A percentile compares a stretch with the other conserved stretches of the same genome.
These are phyloP conservation scores for Crotalus helleri DNA, from an alignment of 2,113 vertebrate genomes.

Conservation along the genomic window DNA sequence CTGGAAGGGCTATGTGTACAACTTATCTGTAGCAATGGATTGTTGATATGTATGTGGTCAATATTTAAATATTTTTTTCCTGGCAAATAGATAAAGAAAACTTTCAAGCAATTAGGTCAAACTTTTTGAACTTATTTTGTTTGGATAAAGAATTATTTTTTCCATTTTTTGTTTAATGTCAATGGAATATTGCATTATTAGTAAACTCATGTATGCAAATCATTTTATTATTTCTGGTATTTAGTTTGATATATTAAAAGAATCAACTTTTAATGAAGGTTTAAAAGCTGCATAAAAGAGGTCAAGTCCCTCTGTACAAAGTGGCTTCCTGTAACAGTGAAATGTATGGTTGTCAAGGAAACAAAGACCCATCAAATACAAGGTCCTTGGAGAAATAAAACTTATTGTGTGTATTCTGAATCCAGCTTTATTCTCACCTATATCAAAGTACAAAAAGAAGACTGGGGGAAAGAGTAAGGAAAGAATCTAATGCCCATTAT, in stretches of 20 bases:
- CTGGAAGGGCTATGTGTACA: background rate
- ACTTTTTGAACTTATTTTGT: background rate
- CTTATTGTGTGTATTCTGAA: background rate
- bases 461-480: background rate
- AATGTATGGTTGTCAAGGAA: background rate
- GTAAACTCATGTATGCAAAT: background rate
- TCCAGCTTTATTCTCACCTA: background rate
- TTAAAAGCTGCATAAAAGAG: background rate
- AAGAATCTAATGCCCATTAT: background rate
- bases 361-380: background rate
- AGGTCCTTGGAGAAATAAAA: background rate
- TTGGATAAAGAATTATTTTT: background rate
- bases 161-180: background rate
- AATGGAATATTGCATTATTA: background rate
- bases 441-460: background rate
- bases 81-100: background rate
- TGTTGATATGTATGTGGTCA: background rate
- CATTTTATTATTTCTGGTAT: background rate
- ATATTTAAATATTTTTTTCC: background rate
- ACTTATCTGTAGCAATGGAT: background rate
- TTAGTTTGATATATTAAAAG: background rate
- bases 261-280: background rate
- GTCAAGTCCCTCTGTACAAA: background rate
- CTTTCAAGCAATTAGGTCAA: background rate
- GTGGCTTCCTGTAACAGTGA: background rate